These are phyloP conservation scores for Drosophila paramelanica DNA, from an alignment of 2,888 invertebrate species.

Conservation along the genomic window DNA sequence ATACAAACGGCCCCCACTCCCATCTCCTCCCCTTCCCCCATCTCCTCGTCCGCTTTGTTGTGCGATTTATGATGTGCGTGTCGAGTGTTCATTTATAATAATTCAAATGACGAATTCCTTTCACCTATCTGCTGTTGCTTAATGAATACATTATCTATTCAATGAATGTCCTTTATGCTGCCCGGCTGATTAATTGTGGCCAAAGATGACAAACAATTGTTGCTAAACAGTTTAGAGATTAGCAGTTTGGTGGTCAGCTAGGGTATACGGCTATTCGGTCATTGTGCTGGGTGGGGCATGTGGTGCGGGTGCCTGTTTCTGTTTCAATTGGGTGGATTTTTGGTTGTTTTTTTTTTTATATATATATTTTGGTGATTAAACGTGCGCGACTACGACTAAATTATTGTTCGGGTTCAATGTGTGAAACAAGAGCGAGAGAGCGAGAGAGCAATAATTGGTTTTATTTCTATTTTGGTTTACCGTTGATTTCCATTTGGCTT, in stretches of 20 bases:
- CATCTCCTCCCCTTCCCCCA: too few species aligned
- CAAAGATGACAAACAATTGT: conserved; percentile 73
- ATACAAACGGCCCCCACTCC: not conserved
- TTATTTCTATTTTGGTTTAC: conserved; percentile 70
- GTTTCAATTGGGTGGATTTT: conserved; percentile 15
- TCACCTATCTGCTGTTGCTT: conserved; percentile 11
- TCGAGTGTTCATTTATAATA: conserved; percentile 78
- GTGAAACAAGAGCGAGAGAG: conserved; percentile 35
- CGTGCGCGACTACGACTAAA: conserved; percentile 50
- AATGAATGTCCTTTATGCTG: conserved; percentile 53
- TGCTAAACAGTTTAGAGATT: conserved; percentile 43
- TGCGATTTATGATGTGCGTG: conserved; percentile 79
- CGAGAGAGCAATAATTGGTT: conserved; percentile 23
- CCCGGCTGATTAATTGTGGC: conserved; percentile 68
- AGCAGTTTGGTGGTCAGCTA: not conserved
- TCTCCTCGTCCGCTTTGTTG: conserved; percentile 38
- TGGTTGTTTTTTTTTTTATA: conserved; percentile 1
- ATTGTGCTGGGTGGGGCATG: conserved; percentile 19
- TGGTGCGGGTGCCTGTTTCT: conserved; percentile 2
- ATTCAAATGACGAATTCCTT: conserved; percentile 69
- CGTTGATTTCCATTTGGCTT: conserved; percentile 85
- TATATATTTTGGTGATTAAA: conserved; percentile 21
- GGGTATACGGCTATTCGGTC: conserved; percentile 1
- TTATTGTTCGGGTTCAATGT: conserved; percentile 33
- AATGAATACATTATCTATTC: conserved; percentile 73